Evolutionary conservation across 2,888 invertebrate species (phyloP).

Genomic region (Scelioninae gen. 2): DNA sequence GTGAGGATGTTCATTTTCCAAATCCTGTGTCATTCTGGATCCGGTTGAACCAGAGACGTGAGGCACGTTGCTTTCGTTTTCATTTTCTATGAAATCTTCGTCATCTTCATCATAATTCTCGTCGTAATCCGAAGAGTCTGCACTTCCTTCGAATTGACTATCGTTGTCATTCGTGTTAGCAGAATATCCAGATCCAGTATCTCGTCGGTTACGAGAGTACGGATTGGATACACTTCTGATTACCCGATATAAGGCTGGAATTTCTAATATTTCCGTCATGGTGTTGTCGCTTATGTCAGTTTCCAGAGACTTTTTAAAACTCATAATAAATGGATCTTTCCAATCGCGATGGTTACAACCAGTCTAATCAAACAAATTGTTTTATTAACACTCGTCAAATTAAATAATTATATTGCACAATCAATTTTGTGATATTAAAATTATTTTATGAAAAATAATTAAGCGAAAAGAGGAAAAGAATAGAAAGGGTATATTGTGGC

Average conservation of each 20-base stretch:
- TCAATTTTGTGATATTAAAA: too few species aligned
- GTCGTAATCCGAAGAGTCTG: slow-evolving; percentile 69
- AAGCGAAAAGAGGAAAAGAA: too few species aligned
- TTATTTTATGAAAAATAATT: too few species aligned
- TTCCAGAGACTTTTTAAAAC: slow-evolving; percentile 5
- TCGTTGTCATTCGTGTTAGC: slow-evolving; percentile 68
- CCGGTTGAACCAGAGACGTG: slow-evolving; percentile 50
- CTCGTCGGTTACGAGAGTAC: slow-evolving; percentile 70
- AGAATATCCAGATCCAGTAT: slow-evolving; percentile 72
- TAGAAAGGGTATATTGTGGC: too few species aligned
- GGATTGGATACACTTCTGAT: slow-evolving; percentile 73
- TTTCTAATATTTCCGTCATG: slow-evolving; percentile 81
- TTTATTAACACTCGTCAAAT: too few species aligned
- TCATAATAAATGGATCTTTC: slow-evolving; percentile 78
- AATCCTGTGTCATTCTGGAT: slow-evolving; percentile 55
- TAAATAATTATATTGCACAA: too few species aligned
- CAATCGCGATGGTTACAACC: slow-evolving; percentile 86
- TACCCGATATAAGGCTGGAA: slow-evolving; percentile 85
- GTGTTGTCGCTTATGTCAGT: slow-evolving; percentile 82
- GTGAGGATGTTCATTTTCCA: slow-evolving; percentile 68
- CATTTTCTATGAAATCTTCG: slow-evolving; percentile 64
- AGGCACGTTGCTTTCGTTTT: slow-evolving; percentile 61
- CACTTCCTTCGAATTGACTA: slow-evolving; percentile 64
- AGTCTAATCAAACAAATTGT: too few species aligned
- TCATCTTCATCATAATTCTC: slow-evolving; percentile 73